Base-by-base conservation (phyloP, 92 coral and sea anemone species). In the Bergia sp. region DNA sequence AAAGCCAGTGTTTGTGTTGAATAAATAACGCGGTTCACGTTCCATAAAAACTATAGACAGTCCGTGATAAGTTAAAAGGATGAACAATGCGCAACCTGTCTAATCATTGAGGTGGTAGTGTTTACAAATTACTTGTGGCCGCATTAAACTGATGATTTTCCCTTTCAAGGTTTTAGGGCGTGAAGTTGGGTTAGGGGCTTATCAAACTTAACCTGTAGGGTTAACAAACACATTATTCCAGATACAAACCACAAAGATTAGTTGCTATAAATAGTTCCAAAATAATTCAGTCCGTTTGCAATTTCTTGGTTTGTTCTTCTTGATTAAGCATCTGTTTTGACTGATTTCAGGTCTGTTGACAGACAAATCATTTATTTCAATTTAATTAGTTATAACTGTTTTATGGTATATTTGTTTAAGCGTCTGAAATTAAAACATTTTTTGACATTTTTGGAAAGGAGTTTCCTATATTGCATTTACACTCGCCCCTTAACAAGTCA, bases 41-140 rank as follows among this genome's bases (percentile, higher is more conserved):
- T 74, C 87, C 29, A 72, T 10, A 55, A 4, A 36, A 44, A 16
- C 87, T 23, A 75, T 72, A 71, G 64, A 84, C 79, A 11, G 65
- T 84, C 42, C 64, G 65, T 84, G 87, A 84, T 71, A 40, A 41
- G 65, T 71, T 72, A 37, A 47, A 71, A 84, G 73, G 77, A 45
- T 42, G 21, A 23, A 84, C 87, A 84, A 84, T 84, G 42, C 23
- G 37, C 78, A 84, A 72, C 87, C 87, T 84, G 87, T 44, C 15
- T 7, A 16, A 45, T 36, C 39, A 84, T 72, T 84, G 87, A 23
- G 87, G 87, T 72, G 37, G 79, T 44, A 44, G 77, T 84, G 79
- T 82, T 41, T 16, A 82, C 76, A 82, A 84, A 69, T 71, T 71
- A 69, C 87, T 71, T 84, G 87, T 84, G 87, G 79, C 66, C 45